Percentiles rank a stretch among this genome's conserved stretches.
phyloP scores from a whole-genome alignment of 2,888 invertebrate genomes.

The Drosophila diplacantha region DNA sequence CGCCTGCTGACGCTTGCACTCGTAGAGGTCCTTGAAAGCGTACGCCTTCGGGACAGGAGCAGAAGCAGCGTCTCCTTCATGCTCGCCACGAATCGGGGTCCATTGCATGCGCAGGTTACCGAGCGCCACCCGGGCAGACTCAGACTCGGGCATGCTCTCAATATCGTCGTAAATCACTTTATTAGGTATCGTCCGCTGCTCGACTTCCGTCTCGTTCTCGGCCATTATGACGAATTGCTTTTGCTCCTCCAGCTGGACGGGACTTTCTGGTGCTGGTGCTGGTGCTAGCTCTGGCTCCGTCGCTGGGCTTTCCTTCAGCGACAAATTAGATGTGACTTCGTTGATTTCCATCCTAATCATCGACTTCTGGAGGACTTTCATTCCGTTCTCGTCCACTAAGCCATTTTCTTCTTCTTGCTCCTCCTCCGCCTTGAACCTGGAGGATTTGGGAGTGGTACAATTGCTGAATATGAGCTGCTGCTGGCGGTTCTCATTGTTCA shows the following conservation, averaged over 20 bases:
- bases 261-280: background rate
- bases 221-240: background rate
- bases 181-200: background rate
- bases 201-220: background rate
- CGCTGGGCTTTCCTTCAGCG: background rate
- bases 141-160: slow-evolving; percentile 1
- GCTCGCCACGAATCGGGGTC: slow-evolving; percentile 13
- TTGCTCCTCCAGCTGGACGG: background rate
- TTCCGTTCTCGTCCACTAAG: too few relatives aligned
- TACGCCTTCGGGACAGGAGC: slow-evolving; percentile 68
- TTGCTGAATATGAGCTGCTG: background rate
- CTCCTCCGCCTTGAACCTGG: background rate
- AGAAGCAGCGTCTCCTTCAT: slow-evolving; percentile 12
- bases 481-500: slow-evolving; percentile 36
- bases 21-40: slow-evolving; percentile 69
- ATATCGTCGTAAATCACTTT: background rate
- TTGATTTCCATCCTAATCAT: too few relatives aligned
- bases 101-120: slow-evolving; percentile 46
- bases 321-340: background rate
- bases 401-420: background rate
- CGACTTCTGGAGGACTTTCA: too few relatives aligned
- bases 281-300: background rate
- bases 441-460: background rate
- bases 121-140: background rate
- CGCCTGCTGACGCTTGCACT: slow-evolving; percentile 62